Base-by-base conservation (phyloP, 2,888 invertebrate species). In the Augochlorella aurata region DNA sequence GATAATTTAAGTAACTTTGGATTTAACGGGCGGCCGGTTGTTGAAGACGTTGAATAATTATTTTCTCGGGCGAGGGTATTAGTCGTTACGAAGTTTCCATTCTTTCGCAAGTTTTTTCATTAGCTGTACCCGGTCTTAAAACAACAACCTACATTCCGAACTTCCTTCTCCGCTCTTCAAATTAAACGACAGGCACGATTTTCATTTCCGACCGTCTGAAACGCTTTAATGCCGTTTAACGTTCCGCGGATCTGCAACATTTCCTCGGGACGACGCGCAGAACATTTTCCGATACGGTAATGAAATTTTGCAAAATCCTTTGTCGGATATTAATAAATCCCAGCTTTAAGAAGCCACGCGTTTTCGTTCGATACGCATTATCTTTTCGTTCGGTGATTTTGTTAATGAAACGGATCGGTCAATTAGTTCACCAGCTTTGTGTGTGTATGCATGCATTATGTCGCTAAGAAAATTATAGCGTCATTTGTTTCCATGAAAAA, bases 1-100 rank as follows among this genome's bases (percentile, higher is more conserved):
- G 24, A 69, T 52, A 21, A 68, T 58, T 72, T 16, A 68, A 63
- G 21, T 72, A 72, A 67, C 50, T 21, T 74, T 58, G 29, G 44
- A 63, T 21, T 21, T 69, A 49, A 24, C 52, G 47, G 47, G 1
- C 21, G 49, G 58, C 49, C 38, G 45, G 16, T 67, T 50, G 44
- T n/a, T 18, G 29, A n/a, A 45, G 65, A 16, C 29, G 47, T 44
- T 38, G 58, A 49, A 47, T 61, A 69, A 72, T 54, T 58, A 49
- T 77, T 70, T 49, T 2, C 38, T 45, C 47, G 16, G 18, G 24
- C n/a, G 16, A 16, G 16, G 47, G 67, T 75, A 69, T 49, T 63
- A 47, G 44, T 75, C 67, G 38, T 49, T 69, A 3, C n/a, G 38
- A 61, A 52, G 21, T 69, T 75, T 61, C 2, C 61, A 44, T 38